Evolutionary conservation across 1,140 invertebrate genomes (phyloP).

Genomic region (Thereuonema tuberculata): DNA sequence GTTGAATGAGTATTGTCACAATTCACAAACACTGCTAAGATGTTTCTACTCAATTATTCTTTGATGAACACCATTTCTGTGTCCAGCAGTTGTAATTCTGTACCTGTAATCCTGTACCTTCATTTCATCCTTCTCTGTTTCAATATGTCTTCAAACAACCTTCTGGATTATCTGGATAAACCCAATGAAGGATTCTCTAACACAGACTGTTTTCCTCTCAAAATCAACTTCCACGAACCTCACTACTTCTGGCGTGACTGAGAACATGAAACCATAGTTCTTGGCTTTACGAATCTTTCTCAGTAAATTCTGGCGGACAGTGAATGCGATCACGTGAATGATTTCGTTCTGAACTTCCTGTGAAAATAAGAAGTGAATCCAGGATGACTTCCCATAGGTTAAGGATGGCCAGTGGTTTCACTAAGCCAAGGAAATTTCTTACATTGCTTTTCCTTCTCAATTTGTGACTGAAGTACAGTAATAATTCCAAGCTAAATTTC

Average conservation of each 20-base stretch:
- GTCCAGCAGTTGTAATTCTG: conserved; percentile 13
- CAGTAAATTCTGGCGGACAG: neutral
- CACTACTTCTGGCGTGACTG: neutral
- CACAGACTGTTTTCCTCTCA: too few species aligned
- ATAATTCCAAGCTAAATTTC: conserved; percentile 6
- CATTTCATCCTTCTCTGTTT: neutral
- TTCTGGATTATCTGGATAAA: neutral
- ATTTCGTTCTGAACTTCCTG: conserved; percentile 5
- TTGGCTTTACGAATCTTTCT: conserved; percentile 1
- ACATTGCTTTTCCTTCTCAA: neutral
- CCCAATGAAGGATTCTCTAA: neutral
- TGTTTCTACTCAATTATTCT: conserved; percentile 12
- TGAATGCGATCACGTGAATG: conserved; percentile 4
- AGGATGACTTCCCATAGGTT: conserved; percentile 7
- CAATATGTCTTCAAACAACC: neutral
- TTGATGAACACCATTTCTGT: conserved; percentile 14
- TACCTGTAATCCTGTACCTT: conserved; percentile 9
- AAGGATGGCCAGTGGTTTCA: conserved; percentile 1
- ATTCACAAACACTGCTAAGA: conserved; percentile 13
- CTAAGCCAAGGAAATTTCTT: neutral
- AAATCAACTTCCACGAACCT: conserved; percentile 6
- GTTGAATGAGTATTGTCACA: conserved; percentile 12
- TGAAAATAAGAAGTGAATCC: conserved; percentile 8
- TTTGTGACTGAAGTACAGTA: neutral
- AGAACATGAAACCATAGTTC: conserved; percentile 7